Percentiles rank a stretch among this genome's conserved stretches.
phyloP scores from a whole-genome alignment of 2,797 vertebrate genomes.

The Hydrolagus colliei region DNA sequence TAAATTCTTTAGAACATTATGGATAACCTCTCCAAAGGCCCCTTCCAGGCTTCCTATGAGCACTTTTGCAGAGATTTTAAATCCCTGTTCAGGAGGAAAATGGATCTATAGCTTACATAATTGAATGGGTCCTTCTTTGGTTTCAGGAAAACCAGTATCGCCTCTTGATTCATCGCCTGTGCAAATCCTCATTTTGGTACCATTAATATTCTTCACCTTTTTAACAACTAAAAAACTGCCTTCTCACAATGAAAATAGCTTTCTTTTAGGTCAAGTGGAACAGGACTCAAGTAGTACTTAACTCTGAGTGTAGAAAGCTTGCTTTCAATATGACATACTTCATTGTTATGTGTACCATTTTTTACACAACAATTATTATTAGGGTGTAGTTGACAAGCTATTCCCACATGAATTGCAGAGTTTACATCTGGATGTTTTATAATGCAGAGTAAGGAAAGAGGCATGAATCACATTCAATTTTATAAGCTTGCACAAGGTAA shows the following conservation, averaged over 20 bases:
- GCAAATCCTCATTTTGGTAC: not conserved
- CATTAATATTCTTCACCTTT: slow-evolving; percentile 2
- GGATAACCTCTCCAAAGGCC: not conserved
- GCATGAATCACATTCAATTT: slow-evolving; percentile 24
- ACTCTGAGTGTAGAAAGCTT: not conserved
- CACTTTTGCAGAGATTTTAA: not conserved
- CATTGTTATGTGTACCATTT: slow-evolving; percentile 7
- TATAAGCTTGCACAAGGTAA: slow-evolving; percentile 15
- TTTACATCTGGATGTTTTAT: slow-evolving; percentile 7
- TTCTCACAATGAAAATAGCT: not conserved
- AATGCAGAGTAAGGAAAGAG: not conserved
- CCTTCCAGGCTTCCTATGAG: not conserved
- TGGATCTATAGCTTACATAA: not conserved
- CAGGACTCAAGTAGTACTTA: not conserved
- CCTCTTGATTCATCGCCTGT: not conserved
- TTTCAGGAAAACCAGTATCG: not conserved
- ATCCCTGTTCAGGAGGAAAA: not conserved
- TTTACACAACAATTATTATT: slow-evolving; percentile 2
- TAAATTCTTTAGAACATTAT: not conserved
- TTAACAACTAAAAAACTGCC: not conserved
- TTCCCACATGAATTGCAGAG: slow-evolving; percentile 25
- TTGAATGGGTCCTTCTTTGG: slow-evolving; percentile 16
- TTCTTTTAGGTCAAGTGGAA: not conserved
- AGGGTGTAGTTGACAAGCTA: slow-evolving; percentile 5
- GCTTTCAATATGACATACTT: slow-evolving; percentile 10